Percentiles rank a stretch among this genome's conserved stretches.
Conservation (phyloP, 2,113 vertebrate species). For the Crotalus viridis region DNA sequence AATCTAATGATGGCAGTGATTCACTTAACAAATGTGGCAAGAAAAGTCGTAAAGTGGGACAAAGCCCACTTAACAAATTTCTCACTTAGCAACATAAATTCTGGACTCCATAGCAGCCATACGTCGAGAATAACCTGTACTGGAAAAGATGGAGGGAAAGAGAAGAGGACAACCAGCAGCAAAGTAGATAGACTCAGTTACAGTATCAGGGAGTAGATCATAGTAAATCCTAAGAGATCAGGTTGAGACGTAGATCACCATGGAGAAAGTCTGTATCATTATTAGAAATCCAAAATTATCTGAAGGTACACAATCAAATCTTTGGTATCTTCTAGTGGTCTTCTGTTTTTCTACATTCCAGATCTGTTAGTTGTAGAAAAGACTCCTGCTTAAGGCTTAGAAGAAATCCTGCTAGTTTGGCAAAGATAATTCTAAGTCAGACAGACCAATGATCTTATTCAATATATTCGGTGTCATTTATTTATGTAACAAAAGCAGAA, state of each 20-base stretch:
- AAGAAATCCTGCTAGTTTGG: background rate
- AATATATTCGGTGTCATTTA: background rate
- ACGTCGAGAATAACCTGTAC: background rate
- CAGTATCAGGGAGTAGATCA: background rate
- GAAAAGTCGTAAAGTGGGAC: background rate
- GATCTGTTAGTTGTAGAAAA: background rate
- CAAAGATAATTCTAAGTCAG: background rate
- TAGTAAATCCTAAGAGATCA: background rate
- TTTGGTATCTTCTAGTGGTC: background rate
- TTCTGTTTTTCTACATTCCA: background rate
- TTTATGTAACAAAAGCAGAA: background rate
- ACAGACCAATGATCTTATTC: background rate
- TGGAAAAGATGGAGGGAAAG: background rate
- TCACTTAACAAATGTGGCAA: background rate
- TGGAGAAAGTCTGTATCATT: background rate
- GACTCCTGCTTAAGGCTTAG: background rate
- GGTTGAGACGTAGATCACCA: background rate
- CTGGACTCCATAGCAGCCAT: background rate
- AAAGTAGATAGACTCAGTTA: background rate
- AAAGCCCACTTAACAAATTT: background rate
- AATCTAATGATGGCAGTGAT: background rate
- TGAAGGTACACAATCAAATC: background rate
- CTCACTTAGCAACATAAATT: background rate
- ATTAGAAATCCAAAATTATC: background rate
- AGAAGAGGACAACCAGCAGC: background rate